Base-by-base conservation (phyloP, 2,113 vertebrate genomes). In the Cryptomyrus ogoouensis region DNA sequence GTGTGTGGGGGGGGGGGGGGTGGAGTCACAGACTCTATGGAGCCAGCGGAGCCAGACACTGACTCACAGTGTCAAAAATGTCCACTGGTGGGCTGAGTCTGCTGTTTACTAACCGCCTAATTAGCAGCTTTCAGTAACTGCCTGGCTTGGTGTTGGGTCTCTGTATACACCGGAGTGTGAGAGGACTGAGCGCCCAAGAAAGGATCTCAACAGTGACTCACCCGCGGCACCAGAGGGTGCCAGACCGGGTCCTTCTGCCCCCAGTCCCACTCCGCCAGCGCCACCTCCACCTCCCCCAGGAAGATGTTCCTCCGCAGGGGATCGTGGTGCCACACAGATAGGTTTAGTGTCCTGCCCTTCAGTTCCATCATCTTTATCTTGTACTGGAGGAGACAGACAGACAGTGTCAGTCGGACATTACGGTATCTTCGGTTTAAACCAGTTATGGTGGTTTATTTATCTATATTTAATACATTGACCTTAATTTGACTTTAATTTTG, bases 271-370 rank as follows among this genome's bases (percentile, higher is more conserved):
- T 94, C 56, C 0, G 93, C 94, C 94, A 99, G 93, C 0, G 94
- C 90, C 31, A 98, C 93, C 94, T 99, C 97, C 89, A 97, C 97
- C 94, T 99, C 98, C 1, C 98, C 98, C 91, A 99, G 94, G 92
- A 99, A 99, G 85, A 98, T 90, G 85, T 99, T 99, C 91, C 97
- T 97, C 85, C 97, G 95, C 92, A 99, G 93, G 92, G 96, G 93
- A 90, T 97, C 97, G 0, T 96, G 95, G 92, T 99, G 98, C 98
- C 98, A 99, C 93, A 99, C 98, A 0, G 98, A 99, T 88, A 99
- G 93, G 93, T 97, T 99, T 92, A 99, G 93, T 24, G 97, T 96
- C 31, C 98, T 96, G 44, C 96, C 95, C 87, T 93, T 94, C 80
- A 99, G 95, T 90, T 98, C 97, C 2, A 94, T 92, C 12, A 96